Percentiles rank a stretch among this genome's conserved stretches.
Evolutionary conservation across 2,113 vertebrate genomes (phyloP).

Genomic region (Pardalotus punctatus): DNA sequence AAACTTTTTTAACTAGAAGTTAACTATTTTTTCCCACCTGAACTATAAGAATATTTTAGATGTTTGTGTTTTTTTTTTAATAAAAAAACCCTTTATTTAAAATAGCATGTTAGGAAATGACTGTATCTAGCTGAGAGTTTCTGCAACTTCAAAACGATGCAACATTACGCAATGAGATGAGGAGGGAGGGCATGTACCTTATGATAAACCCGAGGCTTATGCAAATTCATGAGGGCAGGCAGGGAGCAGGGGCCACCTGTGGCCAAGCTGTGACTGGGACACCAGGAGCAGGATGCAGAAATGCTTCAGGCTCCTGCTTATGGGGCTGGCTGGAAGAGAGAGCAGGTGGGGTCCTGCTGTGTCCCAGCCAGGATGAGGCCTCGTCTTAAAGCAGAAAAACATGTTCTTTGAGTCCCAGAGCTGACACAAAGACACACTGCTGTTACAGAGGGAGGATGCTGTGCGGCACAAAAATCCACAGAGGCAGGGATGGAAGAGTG

Average conservation of each 20-base stretch:
- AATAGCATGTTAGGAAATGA: background rate
- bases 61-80: background rate
- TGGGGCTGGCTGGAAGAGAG: too few species aligned
- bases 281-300: background rate
- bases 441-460: background rate
- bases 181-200: background rate
- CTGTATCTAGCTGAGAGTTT: background rate
- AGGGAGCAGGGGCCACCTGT: background rate
- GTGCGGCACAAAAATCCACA: background rate
- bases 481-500: background rate
- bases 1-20: background rate
- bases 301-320: rapidly evolving
- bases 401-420: background rate
- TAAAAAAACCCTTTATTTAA: background rate
- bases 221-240: background rate
- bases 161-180: background rate
- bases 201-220: rapidly evolving
- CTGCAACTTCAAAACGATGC: background rate
- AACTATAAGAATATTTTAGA: background rate
- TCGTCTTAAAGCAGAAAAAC: rapidly evolving
- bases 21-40: background rate
- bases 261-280: background rate
- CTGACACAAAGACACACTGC: background rate
- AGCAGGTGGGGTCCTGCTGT: background rate
- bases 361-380: background rate